Conservation (phyloP, 2,113 vertebrate genomes). For the Myrmophylax atrothorax region DNA sequence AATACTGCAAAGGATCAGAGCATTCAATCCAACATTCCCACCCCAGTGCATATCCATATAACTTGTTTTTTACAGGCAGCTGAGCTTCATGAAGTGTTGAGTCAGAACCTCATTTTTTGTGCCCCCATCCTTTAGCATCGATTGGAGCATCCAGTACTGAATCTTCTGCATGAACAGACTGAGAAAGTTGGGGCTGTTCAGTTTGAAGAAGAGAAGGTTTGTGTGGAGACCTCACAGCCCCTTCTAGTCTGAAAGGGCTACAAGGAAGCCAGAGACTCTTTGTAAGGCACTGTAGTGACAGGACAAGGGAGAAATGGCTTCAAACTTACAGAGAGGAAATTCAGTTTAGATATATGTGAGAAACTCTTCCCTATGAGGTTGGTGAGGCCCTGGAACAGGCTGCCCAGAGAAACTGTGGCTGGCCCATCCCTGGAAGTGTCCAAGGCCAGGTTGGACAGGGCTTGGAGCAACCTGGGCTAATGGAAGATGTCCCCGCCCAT, state of each 20-base stretch:
- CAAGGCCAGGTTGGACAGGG: rapidly evolving
- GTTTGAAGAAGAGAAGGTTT: neutral
- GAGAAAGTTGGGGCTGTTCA: neutral
- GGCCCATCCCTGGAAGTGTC: neutral
- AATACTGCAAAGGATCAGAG: neutral
- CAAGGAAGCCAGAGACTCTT: neutral
- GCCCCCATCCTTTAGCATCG: neutral
- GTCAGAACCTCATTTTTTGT: neutral
- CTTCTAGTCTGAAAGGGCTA: neutral
- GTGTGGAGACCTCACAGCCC: neutral
- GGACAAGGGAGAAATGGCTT: neutral
- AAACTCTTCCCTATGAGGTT: neutral
- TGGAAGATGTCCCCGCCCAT: neutral
- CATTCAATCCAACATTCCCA: neutral
- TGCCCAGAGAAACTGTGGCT: neutral
- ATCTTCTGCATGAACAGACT: neutral
- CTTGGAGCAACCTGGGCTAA: neutral
- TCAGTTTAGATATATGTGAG: neutral
- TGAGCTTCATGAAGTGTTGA: neutral
- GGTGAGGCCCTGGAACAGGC: rapidly evolving
- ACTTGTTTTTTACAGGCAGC: neutral
- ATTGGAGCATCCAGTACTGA: neutral
- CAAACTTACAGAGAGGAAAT: neutral
- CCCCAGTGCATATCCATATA: rapidly evolving
- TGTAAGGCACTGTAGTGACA: neutral